Base-by-base conservation (phyloP, 2,113 vertebrate genomes). In the Chelonoidis abingdonii region DNA sequence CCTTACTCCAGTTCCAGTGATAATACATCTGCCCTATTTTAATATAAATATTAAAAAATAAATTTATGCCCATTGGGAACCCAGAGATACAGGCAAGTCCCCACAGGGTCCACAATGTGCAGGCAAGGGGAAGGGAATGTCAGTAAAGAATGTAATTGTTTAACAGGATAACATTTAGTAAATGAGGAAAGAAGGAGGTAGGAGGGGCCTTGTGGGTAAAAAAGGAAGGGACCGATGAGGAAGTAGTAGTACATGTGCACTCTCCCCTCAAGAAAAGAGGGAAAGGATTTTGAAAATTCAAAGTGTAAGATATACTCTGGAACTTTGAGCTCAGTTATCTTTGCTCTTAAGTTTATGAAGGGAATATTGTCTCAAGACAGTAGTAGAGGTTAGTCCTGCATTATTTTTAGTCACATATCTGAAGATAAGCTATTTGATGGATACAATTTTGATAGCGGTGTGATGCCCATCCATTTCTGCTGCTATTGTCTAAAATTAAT, bases 261-360 rank as follows among this genome's bases (percentile, higher is more conserved):
- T n/a, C 6, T 72, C n/a, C n/a, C n/a, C 8, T 72, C n/a, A 38
- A 72, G 65, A 9, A 38, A 72, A 72, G 76, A 29, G 85, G 59
- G 24, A 96, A 89, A 12, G 89, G 93, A 88, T 90, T 82, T 81
- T 93, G 65, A 82, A 80, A 59, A 11, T 35, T 19, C 41, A 90
- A 83, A 87, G 27, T 10, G 81, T 76, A 44, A 76, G 38, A 76
- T 41, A 69, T 35, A 69, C 31, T 19, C 69, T 65, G 29, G 29
- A 35, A 38, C 69, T 9, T 7, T 13, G 17, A 93, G 65, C 89
- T 62, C 9, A 93, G 44, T 25, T 83, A 6, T 44, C 80, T 59
- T 89, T 47, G 35, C 0, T 3, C 91, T 72, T 87, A 59, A 38
- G 14, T 76, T 25, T 44, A 76, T 25, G 21, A 44, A 25, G 38